Conservation (phyloP, 2,888 invertebrate species). For the Catotricha subobsoleta region DNA sequence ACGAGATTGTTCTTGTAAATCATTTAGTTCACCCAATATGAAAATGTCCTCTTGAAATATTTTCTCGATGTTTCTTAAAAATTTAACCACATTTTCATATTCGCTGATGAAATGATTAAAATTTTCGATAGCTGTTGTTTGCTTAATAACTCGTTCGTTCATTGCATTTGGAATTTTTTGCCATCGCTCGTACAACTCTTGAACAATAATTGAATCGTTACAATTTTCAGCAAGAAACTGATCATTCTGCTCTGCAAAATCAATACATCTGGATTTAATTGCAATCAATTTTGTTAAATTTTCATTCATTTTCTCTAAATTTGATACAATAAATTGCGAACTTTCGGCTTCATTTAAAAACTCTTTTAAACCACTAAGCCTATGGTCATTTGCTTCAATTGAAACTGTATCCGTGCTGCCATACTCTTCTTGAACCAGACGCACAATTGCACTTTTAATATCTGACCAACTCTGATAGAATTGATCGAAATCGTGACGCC, state of each 20-base stretch:
- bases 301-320: conserved; percentile 20
- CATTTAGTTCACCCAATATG: conserved; percentile 16
- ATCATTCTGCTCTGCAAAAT: conserved; percentile 12
- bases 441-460: conserved; percentile 25
- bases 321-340: conserved; percentile 19
- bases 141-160: conserved; percentile 26
- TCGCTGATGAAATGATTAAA: conserved; percentile 26
- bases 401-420: conserved; percentile 27
- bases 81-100: conserved; percentile 20
- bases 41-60: conserved; percentile 13
- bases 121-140: conserved; percentile 28
- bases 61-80: conserved; percentile 12
- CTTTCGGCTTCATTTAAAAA: conserved; percentile 17
- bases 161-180: conserved; percentile 22
- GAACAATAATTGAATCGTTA: conserved; percentile 10
- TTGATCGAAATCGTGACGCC: conserved; percentile 26
- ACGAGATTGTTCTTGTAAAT: conserved; percentile 9
- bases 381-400: neutral
- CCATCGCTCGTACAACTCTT: conserved; percentile 18
- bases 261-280: conserved; percentile 19
- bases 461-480: conserved; percentile 29
- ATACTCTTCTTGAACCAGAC: conserved; percentile 30
- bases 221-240: neutral
- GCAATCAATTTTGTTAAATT: conserved; percentile 21
- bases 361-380: conserved; percentile 15